A percentile compares a stretch with the other conserved stretches of the same genome.
phyloP scores from a whole-genome alignment of 2,113 vertebrate genomes.

The Callionymus lyra region DNA sequence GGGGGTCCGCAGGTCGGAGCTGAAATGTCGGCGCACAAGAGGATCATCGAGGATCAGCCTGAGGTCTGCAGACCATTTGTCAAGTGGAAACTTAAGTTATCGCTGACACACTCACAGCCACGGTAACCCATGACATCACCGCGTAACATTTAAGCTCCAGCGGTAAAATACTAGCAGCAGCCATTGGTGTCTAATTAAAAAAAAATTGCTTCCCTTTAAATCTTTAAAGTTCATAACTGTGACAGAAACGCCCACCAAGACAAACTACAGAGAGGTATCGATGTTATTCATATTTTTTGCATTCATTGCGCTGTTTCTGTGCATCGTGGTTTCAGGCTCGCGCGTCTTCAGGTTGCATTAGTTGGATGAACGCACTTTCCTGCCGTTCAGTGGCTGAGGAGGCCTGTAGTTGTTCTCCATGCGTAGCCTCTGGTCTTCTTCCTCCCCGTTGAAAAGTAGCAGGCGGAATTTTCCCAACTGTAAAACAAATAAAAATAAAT shows the following conservation, averaged over 20 bases:
- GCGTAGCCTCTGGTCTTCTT: conserved; percentile 74
- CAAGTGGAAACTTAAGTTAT: too few relatives aligned
- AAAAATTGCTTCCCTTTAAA: too few relatives aligned
- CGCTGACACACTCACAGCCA: too few relatives aligned
- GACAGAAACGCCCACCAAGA: conserved; percentile 4
- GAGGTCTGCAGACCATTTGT: conserved; percentile 3
- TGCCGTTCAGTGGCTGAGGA: conserved; percentile 85
- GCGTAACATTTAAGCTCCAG: too few relatives aligned
- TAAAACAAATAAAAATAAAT: not conserved
- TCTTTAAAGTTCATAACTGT: too few relatives aligned
- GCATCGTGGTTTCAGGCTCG: too few relatives aligned
- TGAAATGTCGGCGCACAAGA: conserved; percentile 11
- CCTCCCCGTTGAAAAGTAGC: conserved; percentile 76
- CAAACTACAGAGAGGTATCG: conserved; percentile 9
- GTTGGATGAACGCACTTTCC: conserved; percentile 80
- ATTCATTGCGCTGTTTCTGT: conserved; percentile 6
- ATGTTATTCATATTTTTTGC: conserved; percentile 17
- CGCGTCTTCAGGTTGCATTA: conserved; percentile 45
- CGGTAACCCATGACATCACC: too few relatives aligned
- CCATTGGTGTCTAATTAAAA: too few relatives aligned
- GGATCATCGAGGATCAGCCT: conserved; percentile 35
- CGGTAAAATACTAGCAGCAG: too few relatives aligned
- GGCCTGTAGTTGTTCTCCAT: conserved; percentile 97
- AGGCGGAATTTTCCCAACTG: conserved; percentile 88
- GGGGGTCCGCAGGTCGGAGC: conserved; percentile 19